Evolutionary conservation across 2,888 invertebrate genomes (phyloP).

Genomic region (Camptogramma bilineatum): DNA sequence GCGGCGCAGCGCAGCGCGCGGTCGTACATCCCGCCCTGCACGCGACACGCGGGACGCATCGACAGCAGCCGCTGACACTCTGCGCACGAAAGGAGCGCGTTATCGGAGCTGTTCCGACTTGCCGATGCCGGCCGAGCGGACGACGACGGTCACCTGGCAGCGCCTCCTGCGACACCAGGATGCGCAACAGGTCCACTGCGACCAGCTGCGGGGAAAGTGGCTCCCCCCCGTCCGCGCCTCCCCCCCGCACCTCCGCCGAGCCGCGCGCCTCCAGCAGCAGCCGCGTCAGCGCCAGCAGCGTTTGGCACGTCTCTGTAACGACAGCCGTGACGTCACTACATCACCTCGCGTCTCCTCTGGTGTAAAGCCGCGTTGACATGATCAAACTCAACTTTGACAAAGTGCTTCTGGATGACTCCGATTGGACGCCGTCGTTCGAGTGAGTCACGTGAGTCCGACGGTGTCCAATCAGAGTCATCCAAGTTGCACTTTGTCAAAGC

Average conservation of each 20-base stretch:
- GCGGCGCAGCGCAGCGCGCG: constrained; percentile 92
- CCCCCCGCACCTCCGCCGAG: constrained; percentile 85
- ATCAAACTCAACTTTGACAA: no score
- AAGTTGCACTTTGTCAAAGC: no score
- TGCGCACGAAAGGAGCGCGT: neutral
- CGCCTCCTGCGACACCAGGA: constrained; percentile 69
- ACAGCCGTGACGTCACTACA: neutral
- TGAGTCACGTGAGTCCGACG: no score
- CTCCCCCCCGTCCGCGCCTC: constrained; percentile 27
- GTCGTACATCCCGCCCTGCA: constrained; percentile 93
- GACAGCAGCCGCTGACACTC: constrained; percentile 88
- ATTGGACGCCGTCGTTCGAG: no score
- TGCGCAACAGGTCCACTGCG: constrained; percentile 82
- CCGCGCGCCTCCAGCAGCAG: constrained; percentile 91
- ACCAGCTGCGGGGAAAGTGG: constrained; percentile 66
- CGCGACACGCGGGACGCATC: constrained; percentile 89
- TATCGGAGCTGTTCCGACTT: no score
- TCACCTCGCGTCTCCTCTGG: no score
- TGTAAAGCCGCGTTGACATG: no score
- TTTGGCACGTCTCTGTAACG: constrained; percentile 90
- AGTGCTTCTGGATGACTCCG: no score
- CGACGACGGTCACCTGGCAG: constrained; percentile 66
- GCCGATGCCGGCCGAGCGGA: no score
- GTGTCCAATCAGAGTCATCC: no score
- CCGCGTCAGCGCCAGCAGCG: constrained; percentile 93